Evolutionary conservation across 2,113 vertebrate species (phyloP).

Genomic region (Oncorhynchus gorbuscha): DNA sequence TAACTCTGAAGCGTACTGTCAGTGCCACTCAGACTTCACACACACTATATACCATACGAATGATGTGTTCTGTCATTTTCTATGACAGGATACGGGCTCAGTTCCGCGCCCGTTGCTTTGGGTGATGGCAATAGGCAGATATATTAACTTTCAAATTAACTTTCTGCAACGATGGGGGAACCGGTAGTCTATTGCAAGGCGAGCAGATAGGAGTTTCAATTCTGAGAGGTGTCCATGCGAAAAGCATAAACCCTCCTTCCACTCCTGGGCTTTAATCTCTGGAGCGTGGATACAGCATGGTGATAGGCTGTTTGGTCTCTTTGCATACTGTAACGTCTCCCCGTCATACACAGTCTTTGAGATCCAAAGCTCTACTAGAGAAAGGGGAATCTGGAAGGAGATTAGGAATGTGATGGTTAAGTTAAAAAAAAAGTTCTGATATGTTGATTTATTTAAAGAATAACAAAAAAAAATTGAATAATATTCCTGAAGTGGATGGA

Average conservation of each 20-base stretch:
- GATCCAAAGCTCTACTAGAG: no score
- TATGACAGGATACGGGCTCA: not conserved
- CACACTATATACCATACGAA: not conserved
- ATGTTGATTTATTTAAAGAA: no score
- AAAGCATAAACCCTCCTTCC: constrained; percentile 20
- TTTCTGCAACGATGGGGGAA: not conserved
- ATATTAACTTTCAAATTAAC: constrained; percentile 26
- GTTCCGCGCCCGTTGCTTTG: not conserved
- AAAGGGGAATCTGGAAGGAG: no score
- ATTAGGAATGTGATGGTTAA: no score
- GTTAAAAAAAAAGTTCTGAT: no score
- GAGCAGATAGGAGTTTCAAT: constrained; percentile 26
- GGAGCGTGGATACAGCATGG: not conserved
- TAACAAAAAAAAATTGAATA: no score
- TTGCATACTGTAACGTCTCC: not conserved
- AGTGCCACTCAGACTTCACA: not conserved
- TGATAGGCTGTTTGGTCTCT: not conserved
- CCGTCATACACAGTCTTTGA: not conserved
- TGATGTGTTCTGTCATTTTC: not conserved
- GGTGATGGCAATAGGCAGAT: not conserved
- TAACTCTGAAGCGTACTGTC: not conserved
- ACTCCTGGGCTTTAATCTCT: constrained; percentile 5
- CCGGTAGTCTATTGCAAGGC: not conserved
- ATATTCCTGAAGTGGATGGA: no score
- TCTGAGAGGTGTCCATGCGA: constrained; percentile 8